These are phyloP conservation scores for Acanthococcus lagerstroemiae DNA, from an alignment of 2,888 invertebrate species.

Conservation along the genomic window DNA sequence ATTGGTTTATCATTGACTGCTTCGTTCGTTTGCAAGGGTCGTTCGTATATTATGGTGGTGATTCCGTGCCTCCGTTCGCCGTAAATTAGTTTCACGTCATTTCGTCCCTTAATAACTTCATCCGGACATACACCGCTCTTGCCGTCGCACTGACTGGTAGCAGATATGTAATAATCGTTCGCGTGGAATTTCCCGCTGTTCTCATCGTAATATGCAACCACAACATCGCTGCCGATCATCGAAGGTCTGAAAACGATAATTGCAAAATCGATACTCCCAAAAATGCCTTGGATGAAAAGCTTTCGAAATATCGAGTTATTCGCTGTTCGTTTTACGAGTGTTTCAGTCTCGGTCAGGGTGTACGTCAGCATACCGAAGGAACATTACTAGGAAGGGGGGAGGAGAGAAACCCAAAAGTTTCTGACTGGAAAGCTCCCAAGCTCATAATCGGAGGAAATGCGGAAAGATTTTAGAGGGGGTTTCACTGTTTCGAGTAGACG, in stretches of 20 bases:
- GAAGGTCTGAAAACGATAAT: conserved; percentile 40
- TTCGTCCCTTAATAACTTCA: conserved; percentile 63
- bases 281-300: too few relatives aligned
- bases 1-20: conserved; percentile 60
- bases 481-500: too few relatives aligned
- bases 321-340: too few relatives aligned
- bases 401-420: too few relatives aligned
- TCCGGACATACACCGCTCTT: conserved; percentile 78
- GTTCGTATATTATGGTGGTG: conserved; percentile 66
- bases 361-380: too few relatives aligned
- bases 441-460: too few relatives aligned
- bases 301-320: too few relatives aligned
- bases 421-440: too few relatives aligned
- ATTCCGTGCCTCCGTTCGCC: conserved; percentile 69
- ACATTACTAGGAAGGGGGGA: too few relatives aligned
- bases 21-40: conserved; percentile 67
- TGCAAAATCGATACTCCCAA: too few relatives aligned
- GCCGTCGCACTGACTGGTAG: conserved; percentile 48
- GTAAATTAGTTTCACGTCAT: conserved; percentile 64
- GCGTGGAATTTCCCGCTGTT: conserved; percentile 55
- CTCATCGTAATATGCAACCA: conserved; percentile 64
- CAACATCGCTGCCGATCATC: conserved; percentile 65
- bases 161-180: conserved; percentile 75
- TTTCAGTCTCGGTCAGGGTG: too few relatives aligned
- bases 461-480: too few relatives aligned